Evolutionary conservation across 2,113 vertebrate genomes (phyloP).

Genomic region (Catharus minimus): DNA sequence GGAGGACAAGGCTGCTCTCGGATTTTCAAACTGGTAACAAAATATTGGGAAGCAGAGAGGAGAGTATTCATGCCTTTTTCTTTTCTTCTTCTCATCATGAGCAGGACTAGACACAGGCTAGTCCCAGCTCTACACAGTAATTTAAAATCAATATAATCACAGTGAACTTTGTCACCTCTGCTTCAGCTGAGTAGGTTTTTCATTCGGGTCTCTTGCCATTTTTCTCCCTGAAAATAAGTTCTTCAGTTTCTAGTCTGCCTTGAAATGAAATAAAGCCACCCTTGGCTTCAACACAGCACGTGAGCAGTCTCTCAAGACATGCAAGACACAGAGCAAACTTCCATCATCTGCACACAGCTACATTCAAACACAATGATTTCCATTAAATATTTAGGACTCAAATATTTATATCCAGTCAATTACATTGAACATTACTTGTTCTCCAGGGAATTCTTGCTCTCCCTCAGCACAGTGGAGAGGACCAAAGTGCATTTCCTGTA

Average conservation of each 20-base stretch:
- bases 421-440: constrained; percentile 1
- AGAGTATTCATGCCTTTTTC: not conserved
- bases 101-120: constrained; percentile 8
- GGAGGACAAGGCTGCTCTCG: not conserved
- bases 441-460: constrained; percentile 1
- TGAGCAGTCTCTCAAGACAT: constrained; percentile 29
- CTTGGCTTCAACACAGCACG: not conserved
- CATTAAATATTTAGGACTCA: constrained; percentile 59
- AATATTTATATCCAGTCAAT: constrained; percentile 50
- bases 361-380: not conserved
- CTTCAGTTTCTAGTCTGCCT: constrained; percentile 48
- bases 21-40: not conserved
- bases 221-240: constrained; percentile 49
- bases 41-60: not conserved
- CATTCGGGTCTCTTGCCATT: constrained; percentile 45
- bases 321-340: constrained; percentile 5
- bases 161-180: constrained; percentile 63
- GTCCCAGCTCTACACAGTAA: constrained; percentile 38
- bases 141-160: constrained; percentile 70
- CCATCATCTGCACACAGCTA: not conserved
- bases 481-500: not conserved
- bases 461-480: not conserved
- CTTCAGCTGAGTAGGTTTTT: constrained; percentile 59
- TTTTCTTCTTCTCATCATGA: constrained; percentile 8
- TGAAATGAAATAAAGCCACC: constrained; percentile 57